phyloP scores from a whole-genome alignment of 2,888 invertebrate genomes.

The Eulithis testata region DNA sequence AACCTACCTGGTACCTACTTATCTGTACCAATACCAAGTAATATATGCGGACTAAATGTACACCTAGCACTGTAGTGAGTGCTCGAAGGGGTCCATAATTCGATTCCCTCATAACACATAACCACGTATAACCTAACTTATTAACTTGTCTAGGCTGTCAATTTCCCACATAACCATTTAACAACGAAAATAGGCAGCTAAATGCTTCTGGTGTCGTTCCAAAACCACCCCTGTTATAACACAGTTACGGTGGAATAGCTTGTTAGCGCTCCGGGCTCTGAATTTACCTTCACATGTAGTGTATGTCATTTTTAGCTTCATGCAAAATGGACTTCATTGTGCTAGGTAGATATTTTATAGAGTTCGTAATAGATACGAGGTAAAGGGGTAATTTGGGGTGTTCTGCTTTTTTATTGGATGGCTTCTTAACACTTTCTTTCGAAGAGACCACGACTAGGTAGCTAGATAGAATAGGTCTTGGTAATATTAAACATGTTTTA shows the following conservation, averaged over 20 bases:
- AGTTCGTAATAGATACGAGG: too few species aligned
- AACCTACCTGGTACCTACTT: too few species aligned
- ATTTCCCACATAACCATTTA: neutral
- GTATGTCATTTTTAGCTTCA: neutral
- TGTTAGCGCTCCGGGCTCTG: neutral
- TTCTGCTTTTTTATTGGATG: too few species aligned
- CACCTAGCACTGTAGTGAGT: too few species aligned
- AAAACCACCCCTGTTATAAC: conserved; percentile 7
- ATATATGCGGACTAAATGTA: too few species aligned
- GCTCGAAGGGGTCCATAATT: neutral
- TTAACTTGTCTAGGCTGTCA: neutral
- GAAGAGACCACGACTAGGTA: too few species aligned
- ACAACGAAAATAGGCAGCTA: conserved; percentile 6
- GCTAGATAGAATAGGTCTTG: too few species aligned
- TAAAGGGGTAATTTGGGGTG: too few species aligned
- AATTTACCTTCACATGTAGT: neutral
- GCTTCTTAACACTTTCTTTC: too few species aligned
- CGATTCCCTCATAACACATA: neutral
- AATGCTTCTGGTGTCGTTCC: neutral
- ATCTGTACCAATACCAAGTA: too few species aligned
- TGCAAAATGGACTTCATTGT: conserved; percentile 1
- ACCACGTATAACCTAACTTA: conserved; percentile 1
- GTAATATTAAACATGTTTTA: too few species aligned
- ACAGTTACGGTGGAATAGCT: neutral
- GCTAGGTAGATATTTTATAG: neutral